Base-by-base conservation (phyloP, 1,140 invertebrate species). In the Leucophenga varia region DNA sequence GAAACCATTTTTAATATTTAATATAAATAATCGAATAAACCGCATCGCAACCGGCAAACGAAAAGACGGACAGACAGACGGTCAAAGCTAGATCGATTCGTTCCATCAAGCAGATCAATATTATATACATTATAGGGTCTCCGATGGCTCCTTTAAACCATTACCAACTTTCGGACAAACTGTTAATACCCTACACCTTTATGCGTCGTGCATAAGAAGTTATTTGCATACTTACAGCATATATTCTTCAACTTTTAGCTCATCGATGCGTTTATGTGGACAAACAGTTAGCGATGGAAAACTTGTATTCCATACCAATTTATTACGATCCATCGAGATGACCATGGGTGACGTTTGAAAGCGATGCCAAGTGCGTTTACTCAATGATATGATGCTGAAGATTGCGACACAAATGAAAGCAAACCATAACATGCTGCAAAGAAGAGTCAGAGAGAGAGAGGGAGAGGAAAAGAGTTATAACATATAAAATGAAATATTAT, bases 301-400 rank as follows among this genome's bases (percentile, higher is more conserved):
- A 3, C 83, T 81, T 0, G 85, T 86, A 47, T 86, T 85, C 86
- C 86, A 87, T 0, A 82, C 79, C 52, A 82, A 81, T 70, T 85
- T 82, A 58, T 87, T 83, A 1, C 85, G 76, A 72, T 87, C 85
- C 82, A 87, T 85, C 2, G 86, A 86, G 22, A 87, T 82, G 4
- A 87, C 84, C 14, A 84, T 86, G 0, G 86, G 85, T 12, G 84
- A 86, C 18, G 80, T 81, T 57, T 82, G 79, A 54, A 85, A 87
- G n/a, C 85, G 77, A 3, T 74, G 55, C 80, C 84, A 83, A 3
- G 84, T 86, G 5, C 78, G 74, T 17, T 73, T 61, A 40, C 83
- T 84, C 14, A 86, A 59, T 40, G 77, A 79, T 2, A 72, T 58
- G 22, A 78, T 76, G 41, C 76, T 77, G 48, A 73, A 78, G 3